Base-by-base conservation (phyloP, 1,140 invertebrate genomes). In the Neodiprion pinetum region DNA sequence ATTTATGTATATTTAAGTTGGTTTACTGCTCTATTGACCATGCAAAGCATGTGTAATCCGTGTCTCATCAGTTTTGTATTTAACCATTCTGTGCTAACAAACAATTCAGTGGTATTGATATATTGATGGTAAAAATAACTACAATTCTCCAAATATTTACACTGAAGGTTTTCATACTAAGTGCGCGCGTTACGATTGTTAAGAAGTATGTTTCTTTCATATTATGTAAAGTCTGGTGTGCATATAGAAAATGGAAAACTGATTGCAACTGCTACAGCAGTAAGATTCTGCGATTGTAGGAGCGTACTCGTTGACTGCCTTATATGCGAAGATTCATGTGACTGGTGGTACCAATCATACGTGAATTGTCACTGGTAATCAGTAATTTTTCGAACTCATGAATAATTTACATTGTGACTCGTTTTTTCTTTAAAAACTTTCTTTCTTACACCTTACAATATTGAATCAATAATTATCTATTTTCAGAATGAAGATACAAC, bases 401-500 rank as follows among this genome's bases (percentile, higher is more conserved):
- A 61, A 61, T 61, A 61, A 61, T 40, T 40, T 40, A 7, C 53
- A 61, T 61, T 61, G 53, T 61, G 53, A 61, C 53, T 8, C n/a
- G n/a, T 17, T 61, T 17, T 61, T 17, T 4, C 11, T 5, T 17
- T 61, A 61, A 61, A 40, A 40, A 17, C 9, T 61, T 53, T 61
- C 9, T 40, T 40, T 40, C 28, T 40, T 40, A 40, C 28, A 40
- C 28, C 28, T 40, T 40, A 14, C 61, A 69, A 21, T 71, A 40
- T 50, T 49, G 48, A 71, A 71, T 71, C 9, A 17, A 72, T 69
- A 65, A 80, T 86, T 84, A 77, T 88, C 82, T 88, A 85, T 80
- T 88, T 88, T 83, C 87, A 88, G 86, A 76, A 74, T 72, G 76
- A 80, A 82, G 78, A 77, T 76, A 75, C 74, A 70, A 73, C 75